phyloP scores from a whole-genome alignment of 2,113 vertebrate species.

The Dromaius novaehollandiae region DNA sequence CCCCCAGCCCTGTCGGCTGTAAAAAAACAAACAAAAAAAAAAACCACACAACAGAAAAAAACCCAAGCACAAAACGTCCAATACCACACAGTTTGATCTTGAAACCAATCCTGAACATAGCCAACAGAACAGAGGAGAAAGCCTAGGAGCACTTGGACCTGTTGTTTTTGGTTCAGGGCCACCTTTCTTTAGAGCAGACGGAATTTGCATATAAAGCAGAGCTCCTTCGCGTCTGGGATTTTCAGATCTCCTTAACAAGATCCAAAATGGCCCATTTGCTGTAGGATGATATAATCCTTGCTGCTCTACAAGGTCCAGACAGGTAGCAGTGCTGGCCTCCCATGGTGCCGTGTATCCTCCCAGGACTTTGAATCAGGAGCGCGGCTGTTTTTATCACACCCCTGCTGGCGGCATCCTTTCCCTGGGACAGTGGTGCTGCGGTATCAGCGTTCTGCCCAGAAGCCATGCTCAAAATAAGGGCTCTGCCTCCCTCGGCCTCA shows the following conservation, averaged over 20 bases:
- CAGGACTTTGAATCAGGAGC: neutral
- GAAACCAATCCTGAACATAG: neutral
- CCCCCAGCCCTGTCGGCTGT: too few relatives aligned
- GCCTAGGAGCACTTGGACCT: too few relatives aligned
- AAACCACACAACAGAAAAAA: too few relatives aligned
- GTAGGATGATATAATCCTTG: neutral
- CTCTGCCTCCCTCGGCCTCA: neutral
- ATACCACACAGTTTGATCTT: neutral
- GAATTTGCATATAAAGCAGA: neutral
- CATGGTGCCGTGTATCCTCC: neutral
- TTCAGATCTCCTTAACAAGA: neutral
- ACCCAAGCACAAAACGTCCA: neutral
- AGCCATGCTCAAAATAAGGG: fast-evolving
- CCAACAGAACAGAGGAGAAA: neutral
- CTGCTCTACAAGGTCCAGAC: neutral
- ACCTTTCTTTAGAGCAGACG: neutral
- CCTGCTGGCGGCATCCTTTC: neutral
- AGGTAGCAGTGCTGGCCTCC: fast-evolving
- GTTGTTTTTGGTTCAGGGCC: neutral
- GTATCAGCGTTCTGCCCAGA: neutral
- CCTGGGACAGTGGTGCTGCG: fast-evolving
- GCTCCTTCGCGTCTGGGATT: neutral
- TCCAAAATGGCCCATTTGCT: neutral
- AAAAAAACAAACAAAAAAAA: too few relatives aligned
- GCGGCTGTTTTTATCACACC: fast-evolving